phyloP scores from a whole-genome alignment of 2,797 vertebrate genomes.

The Ataeniobius toweri region DNA sequence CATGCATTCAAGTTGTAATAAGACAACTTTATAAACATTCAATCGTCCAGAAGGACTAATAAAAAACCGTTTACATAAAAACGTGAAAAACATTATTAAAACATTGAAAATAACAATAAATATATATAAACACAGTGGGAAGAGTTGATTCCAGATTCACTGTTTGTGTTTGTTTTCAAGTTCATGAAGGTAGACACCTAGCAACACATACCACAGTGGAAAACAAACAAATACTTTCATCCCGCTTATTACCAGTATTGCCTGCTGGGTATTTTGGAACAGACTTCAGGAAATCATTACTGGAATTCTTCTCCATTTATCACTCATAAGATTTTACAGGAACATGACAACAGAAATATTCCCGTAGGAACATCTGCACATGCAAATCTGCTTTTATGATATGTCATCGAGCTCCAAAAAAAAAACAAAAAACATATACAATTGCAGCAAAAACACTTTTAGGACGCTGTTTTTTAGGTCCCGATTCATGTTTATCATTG shows the following conservation, averaged over 20 bases:
- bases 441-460: neutral
- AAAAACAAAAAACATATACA: neutral
- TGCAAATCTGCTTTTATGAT: neutral
- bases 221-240: neutral
- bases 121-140: neutral
- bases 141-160: neutral
- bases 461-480: neutral
- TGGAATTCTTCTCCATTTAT: neutral
- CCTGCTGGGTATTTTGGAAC: neutral
- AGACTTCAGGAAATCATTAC: neutral
- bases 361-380: neutral
- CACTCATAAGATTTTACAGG: neutral
- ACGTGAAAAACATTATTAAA: neutral
- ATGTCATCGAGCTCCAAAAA: too few relatives aligned
- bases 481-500: neutral
- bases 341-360: neutral
- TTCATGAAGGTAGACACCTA: neutral
- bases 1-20: neutral
- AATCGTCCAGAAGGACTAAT: neutral
- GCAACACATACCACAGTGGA: neutral
- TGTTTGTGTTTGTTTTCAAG: neutral
- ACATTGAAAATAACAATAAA: neutral
- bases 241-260: neutral
- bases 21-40: neutral
- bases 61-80: neutral